phyloP scores from a whole-genome alignment of 2,113 vertebrate genomes.

The Tylochromis polylepis region DNA sequence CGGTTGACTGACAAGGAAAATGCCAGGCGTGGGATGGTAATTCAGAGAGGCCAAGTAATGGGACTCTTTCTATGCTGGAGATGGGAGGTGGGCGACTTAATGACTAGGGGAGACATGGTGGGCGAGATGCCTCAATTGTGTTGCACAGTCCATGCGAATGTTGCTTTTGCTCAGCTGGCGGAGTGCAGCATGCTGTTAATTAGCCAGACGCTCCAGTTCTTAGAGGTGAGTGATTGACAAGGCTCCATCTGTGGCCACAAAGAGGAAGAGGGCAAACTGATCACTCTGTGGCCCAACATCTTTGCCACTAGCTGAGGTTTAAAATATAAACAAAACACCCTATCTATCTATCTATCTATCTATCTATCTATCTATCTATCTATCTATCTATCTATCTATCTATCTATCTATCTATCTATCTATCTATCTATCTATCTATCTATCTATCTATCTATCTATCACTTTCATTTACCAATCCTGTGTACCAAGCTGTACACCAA shows the following conservation, averaged over 20 bases:
- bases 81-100: constrained; percentile 67
- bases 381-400: constrained; percentile 34
- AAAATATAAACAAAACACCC: not conserved
- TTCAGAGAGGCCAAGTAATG: constrained; percentile 55
- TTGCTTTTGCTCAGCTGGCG: constrained; percentile 20
- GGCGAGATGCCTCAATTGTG: constrained; percentile 50
- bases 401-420: constrained; percentile 25
- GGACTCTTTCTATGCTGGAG: constrained; percentile 36
- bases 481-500: constrained; percentile 1
- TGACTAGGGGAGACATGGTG: constrained; percentile 49
- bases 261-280: constrained; percentile 2
- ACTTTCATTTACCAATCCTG: not conserved
- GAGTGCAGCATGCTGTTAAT: constrained; percentile 36
- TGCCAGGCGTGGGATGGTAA: constrained; percentile 53
- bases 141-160: not conserved
- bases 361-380: constrained; percentile 31
- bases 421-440: constrained; percentile 18
- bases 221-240: constrained; percentile 50
- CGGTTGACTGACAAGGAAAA: constrained; percentile 63
- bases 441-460: constrained; percentile 1
- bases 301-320: not conserved
- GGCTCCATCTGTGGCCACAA: constrained; percentile 34
- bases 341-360: constrained; percentile 6
- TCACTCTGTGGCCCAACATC: not conserved
- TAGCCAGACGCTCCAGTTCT: constrained; percentile 22